Conservation (phyloP, 2,797 vertebrate species). For the Smutsia temminckii region DNA sequence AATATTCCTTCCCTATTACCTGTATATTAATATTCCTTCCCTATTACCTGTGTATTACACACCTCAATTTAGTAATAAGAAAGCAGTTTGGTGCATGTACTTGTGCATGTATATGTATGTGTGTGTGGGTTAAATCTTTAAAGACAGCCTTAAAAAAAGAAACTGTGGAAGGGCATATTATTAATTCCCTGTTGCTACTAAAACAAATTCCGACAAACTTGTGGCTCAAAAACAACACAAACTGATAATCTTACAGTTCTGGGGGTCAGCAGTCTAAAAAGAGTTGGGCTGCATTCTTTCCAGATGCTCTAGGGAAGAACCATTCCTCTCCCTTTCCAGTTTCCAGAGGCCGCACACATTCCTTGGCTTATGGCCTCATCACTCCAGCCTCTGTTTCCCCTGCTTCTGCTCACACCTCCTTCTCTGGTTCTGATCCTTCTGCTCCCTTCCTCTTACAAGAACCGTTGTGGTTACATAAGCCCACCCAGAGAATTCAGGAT, state of each 20-base stretch:
- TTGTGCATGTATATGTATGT: background rate
- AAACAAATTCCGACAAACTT: background rate
- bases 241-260: background rate
- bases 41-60: background rate
- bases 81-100: background rate
- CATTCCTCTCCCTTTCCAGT: background rate
- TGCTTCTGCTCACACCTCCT: background rate
- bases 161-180: background rate
- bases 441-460: background rate
- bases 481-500: background rate
- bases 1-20: background rate
- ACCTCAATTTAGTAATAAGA: background rate
- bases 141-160: background rate
- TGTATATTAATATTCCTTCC: background rate
- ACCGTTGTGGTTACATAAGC: background rate
- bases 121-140: background rate
- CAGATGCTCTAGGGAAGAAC: background rate
- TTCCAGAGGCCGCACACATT: background rate
- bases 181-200: background rate
- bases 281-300: background rate
- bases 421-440: background rate
- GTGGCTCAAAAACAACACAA: background rate
- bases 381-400: background rate
- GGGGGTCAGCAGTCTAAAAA: background rate
- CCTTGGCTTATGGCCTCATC: background rate